These are phyloP conservation scores for Rhinoderma darwinii DNA, from an alignment of 2,113 vertebrate genomes.

Conservation along the genomic window DNA sequence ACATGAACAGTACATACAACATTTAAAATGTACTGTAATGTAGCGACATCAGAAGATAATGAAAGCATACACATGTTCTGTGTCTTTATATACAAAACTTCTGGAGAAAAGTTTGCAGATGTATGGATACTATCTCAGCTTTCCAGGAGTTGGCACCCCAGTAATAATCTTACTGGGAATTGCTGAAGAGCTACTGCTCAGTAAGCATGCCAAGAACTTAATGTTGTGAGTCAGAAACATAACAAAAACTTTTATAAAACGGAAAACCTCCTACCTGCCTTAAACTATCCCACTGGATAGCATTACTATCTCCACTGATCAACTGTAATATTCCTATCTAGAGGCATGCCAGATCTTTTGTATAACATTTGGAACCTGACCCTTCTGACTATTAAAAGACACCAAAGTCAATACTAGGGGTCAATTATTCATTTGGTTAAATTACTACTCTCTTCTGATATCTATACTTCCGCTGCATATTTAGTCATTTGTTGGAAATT, in stretches of 20 bases:
- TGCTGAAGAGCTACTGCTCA: background rate
- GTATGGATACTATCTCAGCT: background rate
- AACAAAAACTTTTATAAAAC: background rate
- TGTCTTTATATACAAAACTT: background rate
- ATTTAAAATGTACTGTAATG: too few species aligned
- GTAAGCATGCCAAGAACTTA: background rate
- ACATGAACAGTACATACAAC: too few species aligned
- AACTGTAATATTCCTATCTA: background rate
- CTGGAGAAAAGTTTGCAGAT: background rate
- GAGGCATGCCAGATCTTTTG: background rate
- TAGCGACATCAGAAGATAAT: background rate
- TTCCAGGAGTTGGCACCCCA: background rate
- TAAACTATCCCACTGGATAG: background rate
- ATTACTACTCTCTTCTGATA: background rate
- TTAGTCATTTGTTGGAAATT: background rate
- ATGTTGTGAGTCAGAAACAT: background rate
- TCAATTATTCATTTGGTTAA: background rate
- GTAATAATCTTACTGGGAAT: background rate
- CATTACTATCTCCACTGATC: background rate
- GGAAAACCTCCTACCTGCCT: background rate
- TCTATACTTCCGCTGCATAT: too few species aligned
- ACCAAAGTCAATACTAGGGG: background rate
- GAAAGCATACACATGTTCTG: background rate
- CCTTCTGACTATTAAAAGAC: background rate
- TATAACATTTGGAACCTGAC: background rate